Evolutionary conservation across 2,113 vertebrate species (phyloP).

Genomic region (Corythaeola cristata): DNA sequence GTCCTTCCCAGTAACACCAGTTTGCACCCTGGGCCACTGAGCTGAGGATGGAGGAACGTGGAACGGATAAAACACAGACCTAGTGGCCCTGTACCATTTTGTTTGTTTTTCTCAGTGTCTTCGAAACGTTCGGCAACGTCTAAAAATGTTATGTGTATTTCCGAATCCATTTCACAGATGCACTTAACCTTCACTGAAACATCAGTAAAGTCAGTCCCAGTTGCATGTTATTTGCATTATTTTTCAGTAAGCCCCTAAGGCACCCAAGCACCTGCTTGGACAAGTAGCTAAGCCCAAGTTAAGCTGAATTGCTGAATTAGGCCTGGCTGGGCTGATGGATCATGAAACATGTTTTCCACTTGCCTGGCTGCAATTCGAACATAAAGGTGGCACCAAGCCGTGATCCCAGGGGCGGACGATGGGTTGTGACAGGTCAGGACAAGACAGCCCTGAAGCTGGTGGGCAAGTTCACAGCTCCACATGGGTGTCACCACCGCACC

Average conservation of each 20-base stretch:
- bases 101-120: not conserved
- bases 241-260: not conserved
- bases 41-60: rapidly evolving
- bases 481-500: not conserved
- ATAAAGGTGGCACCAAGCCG: not conserved
- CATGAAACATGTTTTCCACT: not conserved
- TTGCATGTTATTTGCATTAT: not conserved
- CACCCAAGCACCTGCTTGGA: not conserved
- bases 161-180: not conserved
- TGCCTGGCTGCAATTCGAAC: not conserved
- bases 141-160: not conserved
- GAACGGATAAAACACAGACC: not conserved
- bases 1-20: not conserved
- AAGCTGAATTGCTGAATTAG: not conserved
- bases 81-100: not conserved
- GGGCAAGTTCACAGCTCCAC: not conserved
- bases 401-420: not conserved
- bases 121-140: not conserved
- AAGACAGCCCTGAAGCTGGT: not conserved
- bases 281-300: not conserved
- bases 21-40: rapidly evolving
- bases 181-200: not conserved
- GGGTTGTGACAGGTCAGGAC: not conserved
- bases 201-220: not conserved
- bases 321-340: not conserved